Conservation (phyloP, 1,140 invertebrate species). For the Heliconius congener region DNA sequence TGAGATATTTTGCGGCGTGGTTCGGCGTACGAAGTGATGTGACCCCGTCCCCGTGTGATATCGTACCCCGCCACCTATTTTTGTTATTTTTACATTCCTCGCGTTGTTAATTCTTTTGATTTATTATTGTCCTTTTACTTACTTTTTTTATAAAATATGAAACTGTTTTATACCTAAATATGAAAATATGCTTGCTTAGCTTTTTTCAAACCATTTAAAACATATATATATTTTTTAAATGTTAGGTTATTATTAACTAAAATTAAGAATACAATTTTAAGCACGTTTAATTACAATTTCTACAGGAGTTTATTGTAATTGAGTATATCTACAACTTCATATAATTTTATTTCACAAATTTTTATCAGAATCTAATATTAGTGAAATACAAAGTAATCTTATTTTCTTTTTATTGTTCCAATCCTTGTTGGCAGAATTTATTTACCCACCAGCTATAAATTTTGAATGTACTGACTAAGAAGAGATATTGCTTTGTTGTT, state of each 20-base stretch:
- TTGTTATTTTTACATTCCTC: background rate
- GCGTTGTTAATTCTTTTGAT: background rate
- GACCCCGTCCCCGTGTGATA: background rate
- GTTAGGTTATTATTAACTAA: no score
- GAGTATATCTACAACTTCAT: no score
- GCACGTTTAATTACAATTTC: no score
- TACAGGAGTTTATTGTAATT: no score
- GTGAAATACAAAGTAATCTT: background rate
- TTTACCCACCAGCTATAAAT: background rate
- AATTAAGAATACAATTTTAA: no score
- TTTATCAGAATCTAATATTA: background rate
- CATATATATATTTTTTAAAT: no score
- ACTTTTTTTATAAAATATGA: background rate
- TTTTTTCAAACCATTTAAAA: no score
- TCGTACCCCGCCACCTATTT: background rate
- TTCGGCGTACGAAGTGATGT: slow-evolving; percentile 2
- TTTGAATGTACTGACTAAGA: background rate
- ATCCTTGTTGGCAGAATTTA: background rate
- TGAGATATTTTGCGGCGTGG: background rate
- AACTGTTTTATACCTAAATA: background rate
- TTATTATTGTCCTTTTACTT: background rate
- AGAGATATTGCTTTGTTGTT: slow-evolving; percentile 6
- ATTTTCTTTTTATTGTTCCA: background rate
- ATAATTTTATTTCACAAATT: no score
- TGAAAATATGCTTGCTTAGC: no score